Evolutionary conservation across 2,888 invertebrate species (phyloP).

Genomic region (Magallana nippona): DNA sequence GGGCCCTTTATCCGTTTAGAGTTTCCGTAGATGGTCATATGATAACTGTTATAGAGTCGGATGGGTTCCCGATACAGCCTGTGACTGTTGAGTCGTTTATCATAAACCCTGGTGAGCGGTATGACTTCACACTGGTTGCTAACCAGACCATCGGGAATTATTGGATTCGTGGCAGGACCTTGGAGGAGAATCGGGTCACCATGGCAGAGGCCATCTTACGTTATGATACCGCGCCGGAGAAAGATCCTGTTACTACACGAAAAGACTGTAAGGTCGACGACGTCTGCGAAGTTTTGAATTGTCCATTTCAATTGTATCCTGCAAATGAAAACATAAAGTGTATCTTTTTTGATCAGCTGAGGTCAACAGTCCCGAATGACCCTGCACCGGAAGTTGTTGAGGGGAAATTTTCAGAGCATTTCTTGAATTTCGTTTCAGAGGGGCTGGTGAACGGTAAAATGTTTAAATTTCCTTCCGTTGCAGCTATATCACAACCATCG

Average conservation of each 20-base stretch:
- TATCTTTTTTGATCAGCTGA: slow-evolving; percentile 55
- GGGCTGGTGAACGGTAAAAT: slow-evolving; percentile 57
- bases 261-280: slow-evolving; percentile 51
- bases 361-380: slow-evolving; percentile 48
- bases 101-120: slow-evolving; percentile 67
- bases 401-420: slow-evolving; percentile 64
- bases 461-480: slow-evolving; percentile 58
- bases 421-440: slow-evolving; percentile 67
- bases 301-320: slow-evolving; percentile 63
- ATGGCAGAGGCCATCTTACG: slow-evolving; percentile 61
- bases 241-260: slow-evolving; percentile 53
- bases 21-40: slow-evolving; percentile 66
- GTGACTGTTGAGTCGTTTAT: slow-evolving; percentile 60
- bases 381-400: slow-evolving; percentile 50
- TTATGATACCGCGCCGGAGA: slow-evolving; percentile 54
- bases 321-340: slow-evolving; percentile 48
- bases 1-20: slow-evolving; percentile 62
- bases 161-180: slow-evolving; percentile 66
- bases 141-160: slow-evolving; percentile 62
- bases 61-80: slow-evolving; percentile 66
- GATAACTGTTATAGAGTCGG: slow-evolving; percentile 64
- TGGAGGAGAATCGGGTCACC: slow-evolving; percentile 56
- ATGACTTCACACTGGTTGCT: slow-evolving; percentile 67
- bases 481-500: slow-evolving; percentile 61
- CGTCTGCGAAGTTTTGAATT: slow-evolving; percentile 62